A percentile compares a stretch with the other conserved stretches of the same genome.
Evolutionary conservation across 2,888 invertebrate genomes (phyloP).

Genomic region (Entomobrya proxima): DNA sequence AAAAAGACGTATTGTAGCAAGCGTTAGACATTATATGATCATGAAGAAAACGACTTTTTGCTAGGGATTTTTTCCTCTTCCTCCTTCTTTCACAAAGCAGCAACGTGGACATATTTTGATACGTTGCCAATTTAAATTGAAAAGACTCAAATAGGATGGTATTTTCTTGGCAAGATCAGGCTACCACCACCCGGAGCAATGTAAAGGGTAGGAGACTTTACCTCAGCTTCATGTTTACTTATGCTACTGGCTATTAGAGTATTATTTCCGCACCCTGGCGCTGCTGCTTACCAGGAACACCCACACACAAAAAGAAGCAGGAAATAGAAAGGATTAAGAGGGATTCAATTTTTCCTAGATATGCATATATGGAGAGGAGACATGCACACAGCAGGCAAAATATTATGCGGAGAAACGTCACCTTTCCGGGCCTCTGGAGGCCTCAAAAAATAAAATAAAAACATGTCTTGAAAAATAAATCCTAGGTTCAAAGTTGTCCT

Average conservation of each 20-base stretch:
- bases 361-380: too few species aligned
- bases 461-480: too few species aligned
- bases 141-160: conserved; percentile 51
- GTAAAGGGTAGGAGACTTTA: too few species aligned
- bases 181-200: conserved; percentile 3
- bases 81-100: background rate
- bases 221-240: too few species aligned
- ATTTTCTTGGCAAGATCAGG: conserved; percentile 56
- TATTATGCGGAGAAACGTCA: too few species aligned
- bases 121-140: conserved; percentile 66
- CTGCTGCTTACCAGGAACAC: background rate
- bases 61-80: conserved; percentile 11
- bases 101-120: conserved; percentile 58
- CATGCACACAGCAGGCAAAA: too few species aligned
- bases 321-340: conserved; percentile 19
- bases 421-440: too few species aligned
- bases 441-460: too few species aligned
- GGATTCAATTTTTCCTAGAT: too few species aligned
- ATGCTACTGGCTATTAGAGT: too few species aligned
- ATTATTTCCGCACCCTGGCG: too few species aligned
- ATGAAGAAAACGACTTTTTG: conserved; percentile 3
- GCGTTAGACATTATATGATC: background rate
- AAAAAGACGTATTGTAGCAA: background rate
- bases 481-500: too few species aligned
- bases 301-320: background rate